Evolutionary conservation across 1,140 invertebrate species (phyloP).

Genomic region (Leptonema lineaticorne): DNA sequence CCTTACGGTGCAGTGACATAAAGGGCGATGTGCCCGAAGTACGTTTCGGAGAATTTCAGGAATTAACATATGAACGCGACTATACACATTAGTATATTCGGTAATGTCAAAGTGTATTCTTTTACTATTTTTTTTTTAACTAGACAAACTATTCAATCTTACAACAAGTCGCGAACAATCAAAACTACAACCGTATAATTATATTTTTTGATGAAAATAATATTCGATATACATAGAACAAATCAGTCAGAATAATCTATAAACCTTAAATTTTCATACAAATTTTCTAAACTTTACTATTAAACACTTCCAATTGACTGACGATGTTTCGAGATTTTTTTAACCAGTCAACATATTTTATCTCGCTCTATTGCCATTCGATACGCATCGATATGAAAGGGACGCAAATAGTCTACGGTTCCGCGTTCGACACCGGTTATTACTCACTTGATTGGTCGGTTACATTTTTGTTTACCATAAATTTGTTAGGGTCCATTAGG

Average conservation of each 20-base stretch:
- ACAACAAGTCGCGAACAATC: not conserved
- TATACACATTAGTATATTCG: constrained; percentile 24
- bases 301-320: too few species aligned
- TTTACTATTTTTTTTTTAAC: constrained; percentile 5
- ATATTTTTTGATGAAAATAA: not conserved
- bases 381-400: not conserved
- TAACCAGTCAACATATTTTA: not conserved
- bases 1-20: not conserved
- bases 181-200: not conserved
- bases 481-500: constrained; percentile 24
- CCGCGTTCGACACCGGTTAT: not conserved
- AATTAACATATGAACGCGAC: constrained; percentile 26
- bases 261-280: too few species aligned
- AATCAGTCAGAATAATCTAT: too few species aligned
- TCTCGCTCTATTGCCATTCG: not conserved
- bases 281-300: too few species aligned
- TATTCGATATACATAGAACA: not conserved
- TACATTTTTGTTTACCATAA: constrained; percentile 26
- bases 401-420: not conserved
- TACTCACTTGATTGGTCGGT: constrained; percentile 17
- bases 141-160: not conserved
- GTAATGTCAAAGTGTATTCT: constrained; percentile 23
- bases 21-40: not conserved
- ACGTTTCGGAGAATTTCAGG: not conserved
- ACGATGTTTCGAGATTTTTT: too few species aligned